phyloP scores from a whole-genome alignment of 2,888 invertebrate species.

The Spilarctia lutea region DNA sequence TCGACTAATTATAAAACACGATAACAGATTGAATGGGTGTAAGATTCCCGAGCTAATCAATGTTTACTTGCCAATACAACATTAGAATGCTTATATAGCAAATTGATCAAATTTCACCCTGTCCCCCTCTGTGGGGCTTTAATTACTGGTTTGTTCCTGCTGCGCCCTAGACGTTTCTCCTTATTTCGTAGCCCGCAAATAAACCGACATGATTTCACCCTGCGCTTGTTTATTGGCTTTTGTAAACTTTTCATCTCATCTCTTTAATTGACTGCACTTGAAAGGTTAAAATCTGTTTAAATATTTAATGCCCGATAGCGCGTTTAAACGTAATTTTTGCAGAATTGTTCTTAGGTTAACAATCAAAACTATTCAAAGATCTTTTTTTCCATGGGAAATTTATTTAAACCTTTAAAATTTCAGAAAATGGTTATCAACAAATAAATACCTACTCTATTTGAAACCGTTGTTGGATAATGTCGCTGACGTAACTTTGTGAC shows the following conservation, averaged over 20 bases:
- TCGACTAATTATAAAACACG: background rate
- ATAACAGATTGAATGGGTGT: background rate
- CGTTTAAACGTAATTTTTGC: slow-evolving; percentile 34
- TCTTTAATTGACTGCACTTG: slow-evolving; percentile 68
- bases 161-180: slow-evolving; percentile 66
- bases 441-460: slow-evolving; percentile 16
- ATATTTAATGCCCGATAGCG: slow-evolving; percentile 34
- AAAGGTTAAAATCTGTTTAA: slow-evolving; percentile 63
- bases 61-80: slow-evolving; percentile 63
- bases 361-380: background rate
- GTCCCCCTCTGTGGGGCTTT: slow-evolving; percentile 75
- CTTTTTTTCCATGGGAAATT: background rate
- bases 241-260: slow-evolving; percentile 67
- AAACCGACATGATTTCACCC: slow-evolving; percentile 80
- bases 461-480: slow-evolving; percentile 19
- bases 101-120: slow-evolving; percentile 84
- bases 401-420: background rate
- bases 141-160: slow-evolving; percentile 78
- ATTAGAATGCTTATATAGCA: slow-evolving; percentile 70
- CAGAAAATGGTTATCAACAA: background rate
- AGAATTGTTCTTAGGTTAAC: slow-evolving; percentile 23
- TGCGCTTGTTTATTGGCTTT: slow-evolving; percentile 77
- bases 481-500: slow-evolving; percentile 50
- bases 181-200: slow-evolving; percentile 82
- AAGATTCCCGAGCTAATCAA: slow-evolving; percentile 61